These are phyloP conservation scores for Drosophila kohkoa DNA, from an alignment of 1,140 invertebrate species.

Conservation along the genomic window DNA sequence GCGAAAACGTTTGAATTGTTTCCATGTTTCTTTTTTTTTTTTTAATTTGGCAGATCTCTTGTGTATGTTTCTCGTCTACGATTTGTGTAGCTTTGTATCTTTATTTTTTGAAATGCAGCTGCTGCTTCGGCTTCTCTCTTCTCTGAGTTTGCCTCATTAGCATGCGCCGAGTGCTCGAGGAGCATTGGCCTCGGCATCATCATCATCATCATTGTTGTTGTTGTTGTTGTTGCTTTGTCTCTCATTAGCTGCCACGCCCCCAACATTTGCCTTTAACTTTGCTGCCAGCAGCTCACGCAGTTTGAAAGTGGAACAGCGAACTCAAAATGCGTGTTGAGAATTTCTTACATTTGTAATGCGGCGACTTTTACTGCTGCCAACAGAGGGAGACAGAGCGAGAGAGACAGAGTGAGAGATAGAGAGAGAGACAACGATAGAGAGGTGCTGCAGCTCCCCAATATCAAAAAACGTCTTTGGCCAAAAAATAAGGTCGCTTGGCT, in stretches of 20 bases:
- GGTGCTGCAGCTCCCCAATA: slow-evolving; percentile 7
- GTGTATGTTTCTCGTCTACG: background rate
- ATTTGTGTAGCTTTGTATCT: background rate
- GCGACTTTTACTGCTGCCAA: slow-evolving; percentile 24
- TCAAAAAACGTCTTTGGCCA: slow-evolving; percentile 13
- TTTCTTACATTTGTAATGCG: slow-evolving; percentile 30
- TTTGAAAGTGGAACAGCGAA: slow-evolving; percentile 61
- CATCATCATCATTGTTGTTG: background rate
- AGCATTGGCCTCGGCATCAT: slow-evolving; percentile 61
- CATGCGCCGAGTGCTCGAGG: slow-evolving; percentile 29
- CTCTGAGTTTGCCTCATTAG: slow-evolving; percentile 55
- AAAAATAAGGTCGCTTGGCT: slow-evolving; percentile 39
- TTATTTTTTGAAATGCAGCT: slow-evolving; percentile 14
- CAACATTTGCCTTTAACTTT: background rate
- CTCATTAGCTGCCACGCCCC: slow-evolving; percentile 38
- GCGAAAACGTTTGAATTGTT: background rate
- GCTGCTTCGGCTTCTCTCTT: slow-evolving; percentile 5
- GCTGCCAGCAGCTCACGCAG: slow-evolving; percentile 2
- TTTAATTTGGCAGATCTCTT: background rate
- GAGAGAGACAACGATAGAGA: background rate
- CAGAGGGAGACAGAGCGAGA: background rate
- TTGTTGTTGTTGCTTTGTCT: slow-evolving; percentile 25
- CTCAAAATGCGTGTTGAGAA: slow-evolving; percentile 41
- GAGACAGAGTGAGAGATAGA: background rate
- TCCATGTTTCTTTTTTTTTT: too few relatives aligned